These are phyloP conservation scores for Mormyrus hasselquistii DNA, from an alignment of 2,797 vertebrate species.

Conservation along the genomic window DNA sequence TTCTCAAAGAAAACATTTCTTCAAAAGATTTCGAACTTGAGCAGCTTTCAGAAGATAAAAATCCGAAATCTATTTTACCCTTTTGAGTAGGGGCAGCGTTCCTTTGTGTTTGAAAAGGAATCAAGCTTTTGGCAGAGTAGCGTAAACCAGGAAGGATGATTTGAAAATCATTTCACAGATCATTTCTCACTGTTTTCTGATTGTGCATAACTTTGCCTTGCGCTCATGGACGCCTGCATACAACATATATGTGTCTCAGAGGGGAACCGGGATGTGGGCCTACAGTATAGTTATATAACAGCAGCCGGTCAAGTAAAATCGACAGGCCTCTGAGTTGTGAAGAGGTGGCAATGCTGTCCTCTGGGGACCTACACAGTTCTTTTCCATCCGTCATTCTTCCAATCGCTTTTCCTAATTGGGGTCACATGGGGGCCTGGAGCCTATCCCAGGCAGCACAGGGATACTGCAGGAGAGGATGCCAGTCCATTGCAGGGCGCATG, in stretches of 20 bases:
- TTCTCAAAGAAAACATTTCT: not conserved
- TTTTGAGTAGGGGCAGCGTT: not conserved
- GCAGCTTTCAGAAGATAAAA: not conserved
- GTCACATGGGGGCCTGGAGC: not conserved
- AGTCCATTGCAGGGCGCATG: not conserved
- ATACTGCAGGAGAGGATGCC: not conserved
- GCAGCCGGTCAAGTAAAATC: not conserved
- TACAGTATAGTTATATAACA: not conserved
- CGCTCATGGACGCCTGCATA: not conserved
- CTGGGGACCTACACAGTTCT: not conserved
- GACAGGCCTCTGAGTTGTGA: not conserved
- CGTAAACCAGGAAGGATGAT: not conserved
- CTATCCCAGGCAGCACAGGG: not conserved
- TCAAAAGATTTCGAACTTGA: not conserved
- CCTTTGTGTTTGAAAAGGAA: not conserved
- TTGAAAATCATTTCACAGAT: not conserved
- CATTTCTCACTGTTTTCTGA: not conserved
- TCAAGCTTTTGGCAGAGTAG: not conserved
- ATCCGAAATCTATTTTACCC: not conserved
- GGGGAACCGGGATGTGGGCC: not conserved
- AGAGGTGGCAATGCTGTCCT: not conserved
- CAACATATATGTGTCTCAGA: not conserved
- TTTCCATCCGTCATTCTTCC: not conserved
- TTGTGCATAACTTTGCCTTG: not conserved
- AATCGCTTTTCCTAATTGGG: not conserved